Base-by-base conservation (phyloP, 2,797 vertebrate species). In the Cirrhinus molitorella region DNA sequence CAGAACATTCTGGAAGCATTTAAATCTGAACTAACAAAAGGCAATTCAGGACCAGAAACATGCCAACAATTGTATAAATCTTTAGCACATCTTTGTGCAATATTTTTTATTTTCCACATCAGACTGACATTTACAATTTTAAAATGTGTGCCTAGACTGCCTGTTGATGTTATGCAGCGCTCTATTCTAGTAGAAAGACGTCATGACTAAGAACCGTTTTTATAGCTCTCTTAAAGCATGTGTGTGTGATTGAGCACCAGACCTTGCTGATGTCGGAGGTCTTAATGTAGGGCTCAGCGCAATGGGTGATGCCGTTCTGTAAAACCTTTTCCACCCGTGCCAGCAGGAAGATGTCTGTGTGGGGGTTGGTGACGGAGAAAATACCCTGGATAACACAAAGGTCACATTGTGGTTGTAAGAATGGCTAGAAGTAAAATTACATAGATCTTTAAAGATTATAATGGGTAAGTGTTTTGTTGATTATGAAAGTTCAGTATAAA, bases 271-370 rank as follows among this genome's bases (percentile, higher is more conserved):
- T 92, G 87, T 99, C 98, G 0, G 97, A 98, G 84, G 95, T 96
- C 89, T 99, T 99, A 72, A 97, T 95, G 91, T 99, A 99, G 0
- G 98, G 97, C 87, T 99, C 98, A 0, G 95, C 96, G 2, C 97
- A 97, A 93, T 99, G 97, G 0, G 97, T 95, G 40, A 99, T 99
- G 90, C 96, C 98, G 28, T 98, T 98, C 91, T 99, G 98, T n/a
- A 99, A 90, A 53, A 99, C 97, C 90, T 99, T 99, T 92, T 99
- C 98, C 71, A 99, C 95, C 0, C 97, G 95, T 0, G 94, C 97
- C 83, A 99, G 96, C 83, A 99, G 95, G 90, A 97, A 98, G 90
- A 99, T 97, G 86, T 99, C 97, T 0, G 94, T 88, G 1, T 99
- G 97, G 1, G 98, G 97, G 91, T 97, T 95, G 0, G 97, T 98